Base-by-base conservation (phyloP, 1,140 invertebrate species). In the Drosophila micromelanica region DNA sequence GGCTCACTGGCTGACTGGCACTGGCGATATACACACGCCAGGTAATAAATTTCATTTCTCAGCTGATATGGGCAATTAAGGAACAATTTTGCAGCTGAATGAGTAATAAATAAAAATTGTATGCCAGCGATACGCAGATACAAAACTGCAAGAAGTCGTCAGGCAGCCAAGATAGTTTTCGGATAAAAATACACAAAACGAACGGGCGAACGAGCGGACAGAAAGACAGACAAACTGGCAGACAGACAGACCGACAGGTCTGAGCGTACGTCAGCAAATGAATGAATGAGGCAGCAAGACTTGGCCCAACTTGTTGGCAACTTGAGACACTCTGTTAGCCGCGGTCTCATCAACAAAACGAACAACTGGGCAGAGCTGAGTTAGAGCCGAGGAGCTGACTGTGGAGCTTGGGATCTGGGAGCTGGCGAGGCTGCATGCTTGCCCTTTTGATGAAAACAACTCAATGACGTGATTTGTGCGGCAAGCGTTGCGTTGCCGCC, bases 1-100 rank as follows among this genome's bases (percentile, higher is more conserved):
- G 15, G 30, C 46, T 61, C 51, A 40, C 27, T 60, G 30, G 57
- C 55, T 55, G 52, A 63, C 73, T 76, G 71, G 65, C 68, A 74
- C 69, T 80, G 76, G 84, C 80, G 79, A 89, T 89, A 89, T 89
- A 89, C 85, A 89, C 90, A 91, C 89, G 85, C 85, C 89, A 91
- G 89, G 89, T 91, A 91, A 91, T 91, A 91, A 91, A 91, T 91
- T 91, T 91, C 89, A 91, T 91, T 90, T 91, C 89, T 91, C 78
- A 89, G 84, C 84, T 91, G 89, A 91, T 91, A 91, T 91, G 89
- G 89, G 89, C 89, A 91, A 91, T 91, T 91, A 91, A 91, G 89
- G 89, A 91, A 91, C 89, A 91, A 91, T 91, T 91, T 91, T 91
- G 89, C 89, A 91, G 89, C 80, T 91, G 89, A 91, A 91, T 91